Conservation (phyloP, 2,888 invertebrate species). For the Macrophya alboannulata region DNA sequence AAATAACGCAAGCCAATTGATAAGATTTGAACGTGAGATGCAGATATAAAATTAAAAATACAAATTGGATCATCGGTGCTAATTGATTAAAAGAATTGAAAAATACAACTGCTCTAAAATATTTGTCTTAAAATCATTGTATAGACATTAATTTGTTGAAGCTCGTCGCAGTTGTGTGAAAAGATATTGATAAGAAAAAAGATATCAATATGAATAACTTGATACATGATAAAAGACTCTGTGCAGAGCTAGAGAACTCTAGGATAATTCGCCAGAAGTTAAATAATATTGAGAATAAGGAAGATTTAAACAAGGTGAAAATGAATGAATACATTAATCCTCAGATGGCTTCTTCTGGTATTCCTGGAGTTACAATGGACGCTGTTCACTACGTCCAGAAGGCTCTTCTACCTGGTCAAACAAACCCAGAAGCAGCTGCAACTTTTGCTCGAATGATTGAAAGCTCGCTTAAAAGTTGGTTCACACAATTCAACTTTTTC, state of each 20-base stretch:
- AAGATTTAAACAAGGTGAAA: conserved; percentile 68
- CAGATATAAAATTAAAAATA: neutral
- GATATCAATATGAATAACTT: conserved; percentile 57
- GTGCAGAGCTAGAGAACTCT: neutral
- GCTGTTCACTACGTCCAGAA: conserved; percentile 96
- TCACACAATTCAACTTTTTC: conserved; percentile 99
- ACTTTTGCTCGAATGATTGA: conserved; percentile 97
- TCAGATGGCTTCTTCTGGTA: conserved; percentile 95
- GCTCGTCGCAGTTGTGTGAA: neutral
- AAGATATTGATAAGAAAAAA: too few species aligned
- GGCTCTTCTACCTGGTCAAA: conserved; percentile 93
- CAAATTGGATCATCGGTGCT: neutral
- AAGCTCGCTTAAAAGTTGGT: conserved; percentile 95
- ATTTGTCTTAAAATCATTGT: neutral
- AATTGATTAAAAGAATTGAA: neutral
- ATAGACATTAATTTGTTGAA: neutral
- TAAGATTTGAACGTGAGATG: neutral
- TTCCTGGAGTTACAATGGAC: conserved; percentile 94
- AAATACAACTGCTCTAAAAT: neutral
- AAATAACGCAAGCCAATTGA: neutral
- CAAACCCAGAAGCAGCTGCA: conserved; percentile 98
- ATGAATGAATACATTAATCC: conserved; percentile 73
- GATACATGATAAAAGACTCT: conserved; percentile 8
- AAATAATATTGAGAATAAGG: conserved; percentile 69
- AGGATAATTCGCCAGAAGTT: conserved; percentile 64